A percentile compares a stretch with the other conserved stretches of the same genome.
phyloP scores from a whole-genome alignment of 2,888 invertebrate species.

The Lordiphosa fenestrarum region DNA sequence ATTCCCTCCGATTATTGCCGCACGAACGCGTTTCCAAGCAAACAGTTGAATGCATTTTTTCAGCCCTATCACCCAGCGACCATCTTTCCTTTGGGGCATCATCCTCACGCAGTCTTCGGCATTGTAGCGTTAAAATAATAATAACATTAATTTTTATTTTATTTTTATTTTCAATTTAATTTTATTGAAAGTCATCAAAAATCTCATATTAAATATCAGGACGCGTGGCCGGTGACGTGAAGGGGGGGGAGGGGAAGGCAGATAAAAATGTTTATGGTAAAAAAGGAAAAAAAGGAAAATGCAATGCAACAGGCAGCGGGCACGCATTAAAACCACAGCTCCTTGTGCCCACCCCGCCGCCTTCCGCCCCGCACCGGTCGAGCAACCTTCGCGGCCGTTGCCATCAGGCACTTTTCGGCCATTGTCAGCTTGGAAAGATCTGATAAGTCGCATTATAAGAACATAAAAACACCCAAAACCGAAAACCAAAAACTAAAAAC shows the following conservation, averaged over 20 bases:
- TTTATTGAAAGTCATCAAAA: constrained; percentile 71
- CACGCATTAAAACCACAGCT: constrained; percentile 64
- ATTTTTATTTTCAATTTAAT: constrained; percentile 77
- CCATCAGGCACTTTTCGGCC: constrained; percentile 68
- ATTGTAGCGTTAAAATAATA: constrained; percentile 66
- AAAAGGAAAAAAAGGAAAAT: constrained; percentile 45
- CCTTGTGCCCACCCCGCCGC: constrained; percentile 5
- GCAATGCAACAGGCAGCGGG: constrained; percentile 45
- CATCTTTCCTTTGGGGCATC: constrained; percentile 42
- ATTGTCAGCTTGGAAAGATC: constrained; percentile 73
- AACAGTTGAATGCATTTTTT: constrained; percentile 21
- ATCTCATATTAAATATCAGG: constrained; percentile 42
- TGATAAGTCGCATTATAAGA: constrained; percentile 76
- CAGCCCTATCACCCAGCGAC: constrained; percentile 24
- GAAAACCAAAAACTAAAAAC: constrained; percentile 56
- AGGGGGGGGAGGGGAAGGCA: constrained; percentile 19
- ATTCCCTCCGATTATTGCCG: too few relatives aligned
- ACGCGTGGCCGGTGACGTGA: constrained; percentile 52
- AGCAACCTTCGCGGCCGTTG: constrained; percentile 61
- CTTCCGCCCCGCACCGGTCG: constrained; percentile 3
- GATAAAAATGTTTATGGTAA: constrained; percentile 33
- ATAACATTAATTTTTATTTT: constrained; percentile 73
- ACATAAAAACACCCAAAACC: constrained; percentile 75
- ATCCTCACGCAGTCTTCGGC: constrained; percentile 10
- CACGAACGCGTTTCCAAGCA: too few relatives aligned